These are phyloP conservation scores for Myiotriccus ornatus DNA, from an alignment of 2,797 vertebrate species.

Conservation along the genomic window DNA sequence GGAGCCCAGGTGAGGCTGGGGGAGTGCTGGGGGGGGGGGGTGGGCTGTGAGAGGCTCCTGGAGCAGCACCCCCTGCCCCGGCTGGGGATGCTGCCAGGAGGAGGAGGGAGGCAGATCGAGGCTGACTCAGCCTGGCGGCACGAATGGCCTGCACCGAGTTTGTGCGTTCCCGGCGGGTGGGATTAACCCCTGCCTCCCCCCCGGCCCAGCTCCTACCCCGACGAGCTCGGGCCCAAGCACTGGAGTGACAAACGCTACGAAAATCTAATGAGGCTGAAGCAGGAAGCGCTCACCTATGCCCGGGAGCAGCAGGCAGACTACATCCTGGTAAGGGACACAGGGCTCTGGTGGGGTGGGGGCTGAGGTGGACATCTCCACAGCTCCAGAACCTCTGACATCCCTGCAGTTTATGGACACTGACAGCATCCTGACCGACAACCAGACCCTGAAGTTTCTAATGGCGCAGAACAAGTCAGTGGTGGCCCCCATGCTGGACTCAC, in stretches of 20 bases:
- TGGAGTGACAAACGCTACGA: conserved; percentile 91
- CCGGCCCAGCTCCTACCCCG: conserved; percentile 81
- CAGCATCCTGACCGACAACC: conserved; percentile 91
- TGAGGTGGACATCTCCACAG: accelerated
- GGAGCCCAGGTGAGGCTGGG: conserved; percentile 81
- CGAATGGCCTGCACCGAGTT: background rate
- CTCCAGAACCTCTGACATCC: background rate
- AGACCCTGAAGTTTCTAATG: conserved; percentile 85
- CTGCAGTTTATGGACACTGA: conserved; percentile 89
- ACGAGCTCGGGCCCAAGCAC: conserved; percentile 91
- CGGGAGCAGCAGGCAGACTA: conserved; percentile 87
- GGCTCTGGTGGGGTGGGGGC: too few relatives aligned
- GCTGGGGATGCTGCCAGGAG: accelerated
- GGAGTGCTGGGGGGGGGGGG: background rate
- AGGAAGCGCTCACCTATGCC: conserved; percentile 89
- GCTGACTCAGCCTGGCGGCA: background rate
- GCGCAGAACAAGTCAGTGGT: conserved; percentile 87
- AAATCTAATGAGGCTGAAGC: conserved; percentile 93
- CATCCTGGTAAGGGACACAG: conserved; percentile 82
- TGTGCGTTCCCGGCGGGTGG: accelerated
- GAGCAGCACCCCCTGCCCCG: background rate
- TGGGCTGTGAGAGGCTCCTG: background rate
- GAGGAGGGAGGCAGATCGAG: background rate
- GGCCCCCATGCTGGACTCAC: conserved; percentile 94
- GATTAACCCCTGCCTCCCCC: conserved; percentile 25